phyloP scores from a whole-genome alignment of 2,113 vertebrate genomes.

The Pelvicachromis taeniatus region DNA sequence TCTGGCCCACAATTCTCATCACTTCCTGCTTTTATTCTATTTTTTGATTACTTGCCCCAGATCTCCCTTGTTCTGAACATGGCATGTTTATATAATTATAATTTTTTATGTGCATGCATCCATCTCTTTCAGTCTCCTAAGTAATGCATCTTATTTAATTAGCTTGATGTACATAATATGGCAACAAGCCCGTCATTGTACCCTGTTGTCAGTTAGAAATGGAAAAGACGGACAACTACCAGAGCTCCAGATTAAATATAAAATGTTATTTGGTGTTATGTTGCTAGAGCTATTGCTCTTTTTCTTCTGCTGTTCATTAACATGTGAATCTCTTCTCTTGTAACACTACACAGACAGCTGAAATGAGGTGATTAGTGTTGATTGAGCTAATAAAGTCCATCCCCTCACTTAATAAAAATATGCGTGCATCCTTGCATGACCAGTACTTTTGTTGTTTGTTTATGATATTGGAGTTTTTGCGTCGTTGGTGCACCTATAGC shows the following conservation, averaged over 20 bases:
- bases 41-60: not conserved
- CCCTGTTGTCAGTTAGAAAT: conserved; percentile 3
- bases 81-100: conserved; percentile 26
- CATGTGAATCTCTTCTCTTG: not conserved
- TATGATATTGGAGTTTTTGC: conserved; percentile 30
- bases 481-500: conserved; percentile 17
- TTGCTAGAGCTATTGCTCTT: not conserved
- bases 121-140: not conserved
- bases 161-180: not conserved
- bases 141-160: not conserved
- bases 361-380: not conserved
- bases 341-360: not conserved
- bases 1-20: not conserved
- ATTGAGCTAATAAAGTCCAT: not conserved
- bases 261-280: not conserved
- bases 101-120: not conserved
- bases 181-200: not conserved
- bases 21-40: not conserved
- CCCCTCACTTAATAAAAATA: not conserved
- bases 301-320: not conserved
- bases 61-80: conserved; percentile 2
- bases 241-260: conserved; percentile 1
- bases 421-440: not conserved
- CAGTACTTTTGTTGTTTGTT: not conserved
- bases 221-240: not conserved